phyloP scores from a whole-genome alignment of 2,888 invertebrate genomes.

The Gisinianus flammeolus region DNA sequence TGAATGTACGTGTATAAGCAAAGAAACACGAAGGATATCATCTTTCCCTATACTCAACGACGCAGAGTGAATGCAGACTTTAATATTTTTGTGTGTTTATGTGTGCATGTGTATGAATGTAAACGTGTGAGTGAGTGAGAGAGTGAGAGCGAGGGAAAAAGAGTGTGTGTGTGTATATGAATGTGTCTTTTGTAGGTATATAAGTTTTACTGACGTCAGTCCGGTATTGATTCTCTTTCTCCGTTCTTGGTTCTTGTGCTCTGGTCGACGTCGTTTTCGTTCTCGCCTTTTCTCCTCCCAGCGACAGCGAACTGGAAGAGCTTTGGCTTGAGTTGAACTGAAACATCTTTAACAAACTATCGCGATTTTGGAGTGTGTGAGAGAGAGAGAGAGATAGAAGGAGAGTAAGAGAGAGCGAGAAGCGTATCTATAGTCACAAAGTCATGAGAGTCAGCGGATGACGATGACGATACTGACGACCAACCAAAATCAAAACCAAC shows the following conservation, averaged over 20 bases:
- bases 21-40: background rate
- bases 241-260: slow-evolving; percentile 15
- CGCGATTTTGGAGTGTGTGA: background rate
- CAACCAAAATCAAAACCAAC: background rate
- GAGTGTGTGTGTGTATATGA: background rate
- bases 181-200: slow-evolving; percentile 30
- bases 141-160: too few species aligned
- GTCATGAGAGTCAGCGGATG: background rate
- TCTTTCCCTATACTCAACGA: background rate
- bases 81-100: background rate
- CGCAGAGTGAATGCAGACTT: background rate
- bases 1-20: background rate
- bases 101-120: background rate
- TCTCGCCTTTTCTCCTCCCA: slow-evolving; percentile 5
- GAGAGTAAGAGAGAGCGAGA: background rate
- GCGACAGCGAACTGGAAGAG: slow-evolving; percentile 1
- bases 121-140: background rate
- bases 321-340: background rate
- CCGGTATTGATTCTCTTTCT: slow-evolving; percentile 53
- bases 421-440: background rate
- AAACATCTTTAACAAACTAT: background rate
- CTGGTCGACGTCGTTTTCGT: background rate
- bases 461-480: background rate
- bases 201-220: slow-evolving; percentile 53
- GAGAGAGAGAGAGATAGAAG: background rate